Evolutionary conservation across 2,888 invertebrate species (phyloP).

Genomic region (Electrophaes corylata): DNA sequence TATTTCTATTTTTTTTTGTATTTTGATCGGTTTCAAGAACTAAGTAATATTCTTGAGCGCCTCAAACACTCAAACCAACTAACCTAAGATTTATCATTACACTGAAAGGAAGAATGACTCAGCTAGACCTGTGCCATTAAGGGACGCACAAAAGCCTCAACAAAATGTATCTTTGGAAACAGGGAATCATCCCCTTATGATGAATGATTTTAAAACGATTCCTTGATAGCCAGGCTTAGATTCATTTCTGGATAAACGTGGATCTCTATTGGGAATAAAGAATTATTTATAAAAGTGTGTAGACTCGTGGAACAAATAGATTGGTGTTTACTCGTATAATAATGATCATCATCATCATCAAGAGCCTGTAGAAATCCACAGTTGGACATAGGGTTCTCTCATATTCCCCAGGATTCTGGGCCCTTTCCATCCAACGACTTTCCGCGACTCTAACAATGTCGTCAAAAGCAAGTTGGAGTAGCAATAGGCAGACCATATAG

Average conservation of each 20-base stretch:
- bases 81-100: conserved; percentile 39
- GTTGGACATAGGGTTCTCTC: too few species aligned
- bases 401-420: too few species aligned
- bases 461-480: too few species aligned
- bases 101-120: conserved; percentile 40
- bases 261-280: background rate
- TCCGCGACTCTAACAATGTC: too few species aligned
- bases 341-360: too few species aligned
- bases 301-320: too few species aligned
- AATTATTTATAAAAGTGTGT: too few species aligned
- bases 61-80: conserved; percentile 12
- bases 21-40: background rate
- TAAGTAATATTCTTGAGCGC: background rate
- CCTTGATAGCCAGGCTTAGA: conserved; percentile 35
- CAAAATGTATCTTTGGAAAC: conserved; percentile 56
- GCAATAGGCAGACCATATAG: too few species aligned
- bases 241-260: conserved; percentile 12
- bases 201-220: conserved; percentile 77
- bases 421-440: too few species aligned
- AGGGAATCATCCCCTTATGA: conserved; percentile 60
- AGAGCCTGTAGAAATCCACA: too few species aligned
- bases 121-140: conserved; percentile 36
- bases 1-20: too few species aligned
- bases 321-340: too few species aligned
- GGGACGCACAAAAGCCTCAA: conserved; percentile 62